A percentile compares a stretch with the other conserved stretches of the same genome.
These are phyloP conservation scores for Prietella phreatophila DNA, from an alignment of 2,113 vertebrate species.

Conservation along the genomic window DNA sequence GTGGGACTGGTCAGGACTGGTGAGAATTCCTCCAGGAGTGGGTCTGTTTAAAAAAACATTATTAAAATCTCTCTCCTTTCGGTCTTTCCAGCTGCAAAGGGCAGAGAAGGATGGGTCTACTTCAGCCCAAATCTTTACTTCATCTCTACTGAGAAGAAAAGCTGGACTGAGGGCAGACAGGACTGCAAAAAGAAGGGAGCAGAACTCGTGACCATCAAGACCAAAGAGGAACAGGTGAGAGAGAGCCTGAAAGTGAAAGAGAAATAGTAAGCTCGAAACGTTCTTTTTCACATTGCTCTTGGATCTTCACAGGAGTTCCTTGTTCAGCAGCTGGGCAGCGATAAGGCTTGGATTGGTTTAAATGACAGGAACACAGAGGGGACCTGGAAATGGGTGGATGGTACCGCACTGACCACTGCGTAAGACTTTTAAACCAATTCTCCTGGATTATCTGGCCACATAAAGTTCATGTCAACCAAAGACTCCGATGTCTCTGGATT, in stretches of 20 bases:
- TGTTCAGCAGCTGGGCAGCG: neutral
- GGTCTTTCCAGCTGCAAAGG: neutral
- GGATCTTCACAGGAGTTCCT: conserved; percentile 1
- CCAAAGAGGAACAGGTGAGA: conserved; percentile 20
- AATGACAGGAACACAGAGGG: neutral
- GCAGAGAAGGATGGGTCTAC: neutral
- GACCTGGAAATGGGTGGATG: conserved; percentile 11
- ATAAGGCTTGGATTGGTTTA: conserved; percentile 16
- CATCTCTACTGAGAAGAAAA: neutral
- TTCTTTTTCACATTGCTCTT: neutral
- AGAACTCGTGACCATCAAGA: conserved; percentile 8
- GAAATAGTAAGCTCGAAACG: neutral
- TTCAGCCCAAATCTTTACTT: neutral
- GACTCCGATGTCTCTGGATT: neutral
- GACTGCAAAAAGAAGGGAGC: neutral
- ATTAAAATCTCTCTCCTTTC: neutral
- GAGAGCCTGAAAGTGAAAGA: neutral
- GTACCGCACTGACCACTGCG: neutral
- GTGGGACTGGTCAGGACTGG: neutral
- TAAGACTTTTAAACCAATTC: neutral
- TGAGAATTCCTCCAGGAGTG: neutral
- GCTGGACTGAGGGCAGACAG: neutral
- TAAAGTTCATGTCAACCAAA: neutral
- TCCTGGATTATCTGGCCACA: neutral
- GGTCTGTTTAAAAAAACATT: neutral